A percentile compares a stretch with the other conserved stretches of the same genome.
These are phyloP conservation scores for Hydraecia micacea DNA, from an alignment of 2,888 invertebrate genomes.

Conservation along the genomic window DNA sequence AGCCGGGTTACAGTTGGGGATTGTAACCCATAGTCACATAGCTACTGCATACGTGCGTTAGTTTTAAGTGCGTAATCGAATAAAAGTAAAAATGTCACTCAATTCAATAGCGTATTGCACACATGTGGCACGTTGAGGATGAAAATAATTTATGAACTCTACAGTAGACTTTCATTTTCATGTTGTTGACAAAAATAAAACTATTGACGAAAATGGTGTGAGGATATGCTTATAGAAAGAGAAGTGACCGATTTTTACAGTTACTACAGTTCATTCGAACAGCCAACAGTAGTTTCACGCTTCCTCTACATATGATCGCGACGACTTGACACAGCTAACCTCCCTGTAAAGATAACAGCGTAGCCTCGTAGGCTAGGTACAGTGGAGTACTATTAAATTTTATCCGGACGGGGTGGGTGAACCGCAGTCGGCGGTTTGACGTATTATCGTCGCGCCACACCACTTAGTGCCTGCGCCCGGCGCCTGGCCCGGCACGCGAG, in stretches of 20 bases:
- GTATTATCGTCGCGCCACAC: constrained; percentile 81
- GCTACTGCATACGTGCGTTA: constrained; percentile 35
- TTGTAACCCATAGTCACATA: constrained; percentile 51
- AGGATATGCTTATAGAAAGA: neutral
- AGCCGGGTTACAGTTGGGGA: constrained; percentile 32
- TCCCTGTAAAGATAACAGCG: constrained; percentile 45
- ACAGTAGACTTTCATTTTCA: neutral
- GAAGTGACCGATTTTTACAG: neutral
- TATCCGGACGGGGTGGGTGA: constrained; percentile 71
- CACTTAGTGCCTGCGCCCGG: constrained; percentile 76
- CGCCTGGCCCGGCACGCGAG: constrained; percentile 63
- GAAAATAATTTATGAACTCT: constrained; percentile 29
- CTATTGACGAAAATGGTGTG: neutral
- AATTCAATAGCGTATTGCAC: constrained; percentile 38
- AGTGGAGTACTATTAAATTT: constrained; percentile 78
- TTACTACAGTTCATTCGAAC: neutral
- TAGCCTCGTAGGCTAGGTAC: constrained; percentile 44
- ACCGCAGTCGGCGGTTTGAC: constrained; percentile 83
- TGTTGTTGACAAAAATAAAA: constrained; percentile 9
- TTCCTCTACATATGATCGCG: constrained; percentile 8
- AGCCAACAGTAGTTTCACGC: neutral
- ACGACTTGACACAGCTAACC: constrained; percentile 19
- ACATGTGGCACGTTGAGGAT: constrained; percentile 16
- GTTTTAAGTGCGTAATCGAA: constrained; percentile 48
- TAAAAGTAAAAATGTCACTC: constrained; percentile 56